Base-by-base conservation (phyloP, 2,888 invertebrate genomes). In the Acleris holmiana region DNA sequence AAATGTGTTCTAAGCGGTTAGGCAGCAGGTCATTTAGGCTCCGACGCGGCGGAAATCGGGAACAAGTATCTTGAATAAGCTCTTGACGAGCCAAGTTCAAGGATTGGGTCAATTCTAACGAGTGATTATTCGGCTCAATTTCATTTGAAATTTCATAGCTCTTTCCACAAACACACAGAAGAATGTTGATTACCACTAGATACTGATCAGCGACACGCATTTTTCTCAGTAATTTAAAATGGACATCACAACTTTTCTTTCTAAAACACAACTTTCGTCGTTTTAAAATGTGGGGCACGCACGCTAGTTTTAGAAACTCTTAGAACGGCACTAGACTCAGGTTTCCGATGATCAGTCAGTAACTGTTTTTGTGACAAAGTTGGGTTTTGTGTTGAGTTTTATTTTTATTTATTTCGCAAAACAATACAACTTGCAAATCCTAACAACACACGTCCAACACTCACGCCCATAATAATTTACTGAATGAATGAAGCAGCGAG, bases 1-100 rank as follows among this genome's bases (percentile, higher is more conserved):
- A 91, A 83, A 98, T 94, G 79, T 98, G 97, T 77, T 96, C 95
- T 76, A 97, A 93, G 73, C 95, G 94, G 63, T 91, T 92, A 15
- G 93, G 89, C 35, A 89, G 87, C 50, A 94, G 77, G 67, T 93
- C 86, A 67, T 93, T 87, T n/a, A 94, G 65, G 7, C 78, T 78
- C 44, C 82, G 82, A 63, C 78, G 85, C 44, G 91, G 87, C 5
- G 91, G 90, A 69, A 93, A 87, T 4, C 87, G 90, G 59, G 93
- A 89, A 76, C 96, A 96, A 68, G 93, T 91, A 68, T 94, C 93
- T 73, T 94, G 94, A 69, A 95, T 86, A 53, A 92, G 86, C 73
- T 95, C 94, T 80, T 94, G 94, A 0, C 95, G 88, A 49, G 94
- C 94, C 72, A 95, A 89, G 81, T 95, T 94, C 79, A 94, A 89